Evolutionary conservation across 2,888 invertebrate species (phyloP).

Genomic region (Pseudoips prasinana): DNA sequence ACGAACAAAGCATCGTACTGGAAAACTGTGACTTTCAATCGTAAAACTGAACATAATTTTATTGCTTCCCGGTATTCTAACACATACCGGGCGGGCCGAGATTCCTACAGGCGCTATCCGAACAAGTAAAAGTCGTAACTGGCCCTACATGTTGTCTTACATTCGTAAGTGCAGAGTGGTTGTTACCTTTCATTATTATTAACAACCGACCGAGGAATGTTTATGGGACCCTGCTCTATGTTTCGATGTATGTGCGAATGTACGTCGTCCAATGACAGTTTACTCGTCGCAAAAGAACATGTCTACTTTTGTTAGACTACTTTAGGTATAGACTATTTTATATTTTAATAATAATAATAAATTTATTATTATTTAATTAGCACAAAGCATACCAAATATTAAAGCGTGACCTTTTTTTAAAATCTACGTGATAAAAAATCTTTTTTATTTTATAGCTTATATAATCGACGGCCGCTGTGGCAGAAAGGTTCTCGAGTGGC

Average conservation of each 20-base stretch:
- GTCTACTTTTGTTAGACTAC: slow-evolving; percentile 19
- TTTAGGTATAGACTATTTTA: no score
- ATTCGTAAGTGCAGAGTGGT: slow-evolving; percentile 37
- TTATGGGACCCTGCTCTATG: slow-evolving; percentile 41
- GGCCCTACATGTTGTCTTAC: slow-evolving; percentile 43
- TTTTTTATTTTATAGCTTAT: no score
- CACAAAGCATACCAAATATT: no score
- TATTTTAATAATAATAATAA: no score
- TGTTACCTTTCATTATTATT: slow-evolving; percentile 55
- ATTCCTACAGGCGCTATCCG: slow-evolving; percentile 51
- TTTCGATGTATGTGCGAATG: slow-evolving; percentile 31
- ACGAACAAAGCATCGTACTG: slow-evolving; percentile 72
- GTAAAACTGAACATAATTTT: slow-evolving; percentile 72
- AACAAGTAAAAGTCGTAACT: slow-evolving; percentile 52
- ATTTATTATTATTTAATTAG: no score
- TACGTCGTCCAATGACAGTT: slow-evolving; percentile 19
- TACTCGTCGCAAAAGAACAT: slow-evolving; percentile 26
- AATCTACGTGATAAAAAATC: no score
- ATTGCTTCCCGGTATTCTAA: slow-evolving; percentile 66
- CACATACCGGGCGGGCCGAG: slow-evolving; percentile 46
- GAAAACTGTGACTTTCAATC: slow-evolving; percentile 74
- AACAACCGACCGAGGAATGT: slow-evolving; percentile 51
- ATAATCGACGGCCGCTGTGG: no score
- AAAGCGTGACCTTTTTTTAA: no score
- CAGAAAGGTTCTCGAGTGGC: no score